These are phyloP conservation scores for Chinchilla lanigera DNA, from an alignment of 2,113 vertebrate genomes.

Conservation along the genomic window DNA sequence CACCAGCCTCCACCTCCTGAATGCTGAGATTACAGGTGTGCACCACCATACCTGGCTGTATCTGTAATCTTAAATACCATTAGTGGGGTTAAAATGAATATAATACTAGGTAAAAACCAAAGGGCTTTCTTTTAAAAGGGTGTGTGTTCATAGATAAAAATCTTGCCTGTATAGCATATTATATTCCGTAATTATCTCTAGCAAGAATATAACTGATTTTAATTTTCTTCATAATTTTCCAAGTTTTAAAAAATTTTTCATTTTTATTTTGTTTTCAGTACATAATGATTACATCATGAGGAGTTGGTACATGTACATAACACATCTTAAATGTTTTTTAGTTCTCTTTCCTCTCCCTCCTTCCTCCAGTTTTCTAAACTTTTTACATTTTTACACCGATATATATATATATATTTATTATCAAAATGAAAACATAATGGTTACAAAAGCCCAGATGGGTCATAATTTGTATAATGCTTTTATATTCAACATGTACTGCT, in stretches of 20 bases:
- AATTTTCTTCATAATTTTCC: conserved; percentile 31
- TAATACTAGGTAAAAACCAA: background rate
- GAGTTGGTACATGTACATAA: background rate
- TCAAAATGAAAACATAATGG: conserved; percentile 2
- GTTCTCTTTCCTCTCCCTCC: background rate
- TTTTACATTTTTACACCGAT: background rate
- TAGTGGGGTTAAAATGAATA: background rate
- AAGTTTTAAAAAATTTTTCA: background rate
- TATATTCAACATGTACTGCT: background rate
- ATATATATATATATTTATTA: background rate
- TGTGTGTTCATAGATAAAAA: conserved; percentile 38
- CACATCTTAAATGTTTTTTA: background rate
- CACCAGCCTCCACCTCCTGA: background rate
- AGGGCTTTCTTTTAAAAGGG: background rate
- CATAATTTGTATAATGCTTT: conserved; percentile 8
- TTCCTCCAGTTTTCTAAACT: background rate
- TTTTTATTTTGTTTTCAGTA: background rate
- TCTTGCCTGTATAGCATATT: background rate
- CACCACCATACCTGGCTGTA: background rate
- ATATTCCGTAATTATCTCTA: background rate
- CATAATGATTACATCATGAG: background rate
- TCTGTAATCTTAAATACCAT: background rate
- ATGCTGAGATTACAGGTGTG: background rate
- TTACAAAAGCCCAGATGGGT: conserved; percentile 12
- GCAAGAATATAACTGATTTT: background rate